A percentile compares a stretch with the other conserved stretches of the same genome.
phyloP scores from a whole-genome alignment of 2,888 invertebrate genomes.

The Homarus gammarus region DNA sequence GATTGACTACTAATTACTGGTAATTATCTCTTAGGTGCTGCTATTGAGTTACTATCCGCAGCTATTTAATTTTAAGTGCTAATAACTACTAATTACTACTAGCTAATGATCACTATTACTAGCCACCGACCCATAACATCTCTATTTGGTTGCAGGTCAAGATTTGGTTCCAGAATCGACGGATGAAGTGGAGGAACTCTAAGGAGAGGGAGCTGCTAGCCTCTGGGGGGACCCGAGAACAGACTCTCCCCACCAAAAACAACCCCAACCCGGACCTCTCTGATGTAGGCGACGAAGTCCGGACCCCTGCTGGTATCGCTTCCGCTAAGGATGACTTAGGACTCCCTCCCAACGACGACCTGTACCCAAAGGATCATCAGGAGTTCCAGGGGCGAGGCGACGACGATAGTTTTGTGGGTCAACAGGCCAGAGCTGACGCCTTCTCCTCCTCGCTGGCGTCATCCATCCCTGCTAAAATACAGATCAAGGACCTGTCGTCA shows the following conservation, averaged over 20 bases:
- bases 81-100: no score
- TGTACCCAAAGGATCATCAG: not conserved
- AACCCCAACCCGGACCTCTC: conserved; percentile 97
- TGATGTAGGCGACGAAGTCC: conserved; percentile 80
- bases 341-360: conserved; percentile 1
- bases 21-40: no score
- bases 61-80: no score
- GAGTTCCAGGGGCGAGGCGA: conserved; percentile 19
- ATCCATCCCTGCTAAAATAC: conserved; percentile 56
- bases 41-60: no score
- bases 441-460: conserved; percentile 26
- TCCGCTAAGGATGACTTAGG: conserved; percentile 11
- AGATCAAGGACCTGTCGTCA: conserved; percentile 60
- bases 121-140: no score
- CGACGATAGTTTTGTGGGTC: conserved; percentile 84
- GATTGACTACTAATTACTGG: no score
- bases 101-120: not conserved
- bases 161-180: conserved; percentile 97
- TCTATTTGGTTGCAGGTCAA: conserved; percentile 83
- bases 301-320: not conserved
- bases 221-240: conserved; percentile 94
- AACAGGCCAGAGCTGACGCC: conserved; percentile 9
- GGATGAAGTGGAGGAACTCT: conserved; percentile 99
- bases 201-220: conserved; percentile 97
- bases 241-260: conserved; percentile 96